Evolutionary conservation across 2,113 vertebrate genomes (phyloP).

Genomic region (Phalacrocorax aristotelis): DNA sequence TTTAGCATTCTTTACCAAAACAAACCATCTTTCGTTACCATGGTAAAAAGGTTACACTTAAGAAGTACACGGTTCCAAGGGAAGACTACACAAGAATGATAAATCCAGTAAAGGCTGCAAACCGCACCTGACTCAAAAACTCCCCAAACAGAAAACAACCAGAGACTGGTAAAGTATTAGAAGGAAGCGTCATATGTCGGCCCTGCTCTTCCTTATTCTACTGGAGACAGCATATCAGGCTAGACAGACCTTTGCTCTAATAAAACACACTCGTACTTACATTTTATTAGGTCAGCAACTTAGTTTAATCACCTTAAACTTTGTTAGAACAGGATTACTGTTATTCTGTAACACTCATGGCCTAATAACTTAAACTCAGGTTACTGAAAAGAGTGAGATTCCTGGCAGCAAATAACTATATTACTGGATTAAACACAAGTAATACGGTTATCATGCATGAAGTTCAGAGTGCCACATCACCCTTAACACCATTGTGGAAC

Average conservation of each 20-base stretch:
- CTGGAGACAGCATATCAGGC: not conserved
- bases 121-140: not conserved
- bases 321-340: not conserved
- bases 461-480: not conserved
- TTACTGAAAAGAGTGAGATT: not conserved
- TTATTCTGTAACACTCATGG: not conserved
- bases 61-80: not conserved
- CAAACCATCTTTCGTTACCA: not conserved
- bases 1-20: not conserved
- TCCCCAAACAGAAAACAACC: not conserved
- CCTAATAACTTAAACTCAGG: not conserved
- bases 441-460: not conserved
- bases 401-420: not conserved
- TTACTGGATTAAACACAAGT: not conserved
- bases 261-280: not conserved
- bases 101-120: not conserved
- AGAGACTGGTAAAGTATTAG: not conserved
- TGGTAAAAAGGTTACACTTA: not conserved
- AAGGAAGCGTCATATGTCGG: not conserved
- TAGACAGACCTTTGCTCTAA: not conserved
- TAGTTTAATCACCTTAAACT: not conserved
- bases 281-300: not conserved
- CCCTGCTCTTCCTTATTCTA: not conserved
- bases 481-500: not conserved
- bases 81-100: not conserved